Conservation (phyloP, 2,888 invertebrate species). For the Eumacrocentrus americanus region DNA sequence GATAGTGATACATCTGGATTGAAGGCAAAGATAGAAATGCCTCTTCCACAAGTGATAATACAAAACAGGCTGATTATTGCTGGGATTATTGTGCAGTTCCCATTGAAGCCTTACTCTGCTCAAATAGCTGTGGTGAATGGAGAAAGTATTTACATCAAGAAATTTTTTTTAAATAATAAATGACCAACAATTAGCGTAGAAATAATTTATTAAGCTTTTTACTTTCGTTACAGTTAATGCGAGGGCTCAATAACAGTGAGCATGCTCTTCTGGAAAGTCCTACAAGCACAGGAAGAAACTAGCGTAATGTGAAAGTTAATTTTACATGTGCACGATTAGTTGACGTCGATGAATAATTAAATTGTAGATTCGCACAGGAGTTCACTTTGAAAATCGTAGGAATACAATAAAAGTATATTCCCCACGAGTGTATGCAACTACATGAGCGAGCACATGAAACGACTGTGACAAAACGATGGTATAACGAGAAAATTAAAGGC, state of each 20-base stretch:
- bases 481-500: not conserved
- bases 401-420: too few relatives aligned
- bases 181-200: not conserved
- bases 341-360: not conserved
- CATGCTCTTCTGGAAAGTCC: conserved; percentile 83
- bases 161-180: not conserved
- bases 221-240: conserved; percentile 66
- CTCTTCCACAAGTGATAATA: conserved; percentile 10
- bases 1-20: not conserved
- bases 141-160: conserved; percentile 58
- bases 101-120: conserved; percentile 75
- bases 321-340: not conserved
- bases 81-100: conserved; percentile 71
- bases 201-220: not conserved
- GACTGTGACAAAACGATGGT: not conserved
- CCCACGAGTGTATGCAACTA: too few relatives aligned
- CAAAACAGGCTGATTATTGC: conserved; percentile 56
- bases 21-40: not conserved
- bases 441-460: too few relatives aligned
- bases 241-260: conserved; percentile 67
- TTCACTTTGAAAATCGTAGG: not conserved
- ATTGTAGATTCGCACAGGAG: not conserved
- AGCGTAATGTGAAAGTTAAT: conserved; percentile 37
- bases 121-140: conserved; percentile 77
- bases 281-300: conserved; percentile 75